phyloP scores from a whole-genome alignment of 1,140 invertebrate genomes.

The Drosophila novamexicana region DNA sequence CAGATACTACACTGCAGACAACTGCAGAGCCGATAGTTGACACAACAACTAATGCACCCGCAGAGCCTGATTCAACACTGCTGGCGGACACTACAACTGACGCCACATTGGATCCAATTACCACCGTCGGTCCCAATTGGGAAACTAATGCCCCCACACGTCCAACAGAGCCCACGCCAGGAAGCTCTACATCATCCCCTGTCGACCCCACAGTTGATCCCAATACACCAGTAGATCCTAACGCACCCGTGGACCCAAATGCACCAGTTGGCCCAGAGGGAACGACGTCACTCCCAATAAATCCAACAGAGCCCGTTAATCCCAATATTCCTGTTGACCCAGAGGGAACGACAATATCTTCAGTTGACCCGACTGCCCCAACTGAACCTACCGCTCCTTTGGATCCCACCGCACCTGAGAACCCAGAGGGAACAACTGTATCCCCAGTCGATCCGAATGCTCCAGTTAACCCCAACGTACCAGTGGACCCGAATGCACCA shows the following conservation, averaged over 20 bases:
- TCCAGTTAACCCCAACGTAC: conserved; percentile 4
- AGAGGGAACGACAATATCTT: conserved; percentile 2
- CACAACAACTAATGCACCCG: conserved; percentile 17
- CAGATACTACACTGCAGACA: conserved; percentile 16
- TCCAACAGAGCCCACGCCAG: not conserved
- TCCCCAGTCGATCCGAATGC: conserved; percentile 16
- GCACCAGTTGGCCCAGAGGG: conserved; percentile 22
- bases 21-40: conserved; percentile 14
- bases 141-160: not conserved
- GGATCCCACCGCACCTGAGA: conserved; percentile 19
- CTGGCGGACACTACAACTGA: conserved; percentile 21
- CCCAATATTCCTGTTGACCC: not conserved
- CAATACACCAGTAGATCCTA: conserved; percentile 9
- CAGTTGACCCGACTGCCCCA: conserved; percentile 11
- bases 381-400: conserved; percentile 16
- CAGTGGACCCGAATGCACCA: conserved; percentile 12
- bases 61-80: not conserved
- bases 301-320: conserved; percentile 21
- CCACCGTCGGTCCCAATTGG: conserved; percentile 9
- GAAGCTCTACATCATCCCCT: not conserved
- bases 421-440: conserved; percentile 1
- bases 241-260: conserved; percentile 3
- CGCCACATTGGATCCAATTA: not conserved
- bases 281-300: not conserved
- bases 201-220: not conserved